These are phyloP conservation scores for Dipodomys merriami DNA, from an alignment of 2,113 vertebrate genomes.

Conservation along the genomic window DNA sequence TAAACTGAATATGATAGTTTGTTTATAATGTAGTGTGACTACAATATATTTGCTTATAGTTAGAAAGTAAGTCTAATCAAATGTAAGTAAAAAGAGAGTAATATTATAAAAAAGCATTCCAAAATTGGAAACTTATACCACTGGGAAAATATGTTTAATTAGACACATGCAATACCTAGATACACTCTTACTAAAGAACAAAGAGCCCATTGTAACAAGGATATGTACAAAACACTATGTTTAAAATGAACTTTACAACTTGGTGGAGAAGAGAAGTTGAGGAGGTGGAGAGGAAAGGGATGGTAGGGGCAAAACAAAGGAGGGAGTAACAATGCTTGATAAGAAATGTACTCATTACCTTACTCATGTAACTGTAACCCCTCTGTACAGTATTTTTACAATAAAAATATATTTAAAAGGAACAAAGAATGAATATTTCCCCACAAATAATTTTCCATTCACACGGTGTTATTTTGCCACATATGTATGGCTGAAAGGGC, in stretches of 20 bases:
- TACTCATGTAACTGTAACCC: no score
- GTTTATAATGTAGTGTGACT: neutral
- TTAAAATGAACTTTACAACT: no score
- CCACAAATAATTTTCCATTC: neutral
- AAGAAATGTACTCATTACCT: no score
- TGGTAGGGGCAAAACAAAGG: no score
- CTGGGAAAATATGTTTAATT: neutral
- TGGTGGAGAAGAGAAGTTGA: no score
- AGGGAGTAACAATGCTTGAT: no score
- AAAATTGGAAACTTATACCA: neutral
- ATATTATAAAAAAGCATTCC: neutral
- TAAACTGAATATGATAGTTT: neutral
- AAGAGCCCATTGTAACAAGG: neutral
- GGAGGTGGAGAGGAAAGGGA: no score
- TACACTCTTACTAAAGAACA: neutral
- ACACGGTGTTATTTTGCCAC: neutral
- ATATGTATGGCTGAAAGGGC: neutral
- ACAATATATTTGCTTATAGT: neutral
- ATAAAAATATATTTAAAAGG: no score
- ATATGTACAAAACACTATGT: no score
- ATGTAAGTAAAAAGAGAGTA: neutral
- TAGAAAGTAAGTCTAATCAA: neutral
- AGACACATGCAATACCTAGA: neutral
- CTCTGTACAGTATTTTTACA: no score
- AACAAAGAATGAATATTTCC: neutral